Evolutionary conservation across 2,797 vertebrate genomes (phyloP).

Genomic region (Toxotes lorentzi): DNA sequence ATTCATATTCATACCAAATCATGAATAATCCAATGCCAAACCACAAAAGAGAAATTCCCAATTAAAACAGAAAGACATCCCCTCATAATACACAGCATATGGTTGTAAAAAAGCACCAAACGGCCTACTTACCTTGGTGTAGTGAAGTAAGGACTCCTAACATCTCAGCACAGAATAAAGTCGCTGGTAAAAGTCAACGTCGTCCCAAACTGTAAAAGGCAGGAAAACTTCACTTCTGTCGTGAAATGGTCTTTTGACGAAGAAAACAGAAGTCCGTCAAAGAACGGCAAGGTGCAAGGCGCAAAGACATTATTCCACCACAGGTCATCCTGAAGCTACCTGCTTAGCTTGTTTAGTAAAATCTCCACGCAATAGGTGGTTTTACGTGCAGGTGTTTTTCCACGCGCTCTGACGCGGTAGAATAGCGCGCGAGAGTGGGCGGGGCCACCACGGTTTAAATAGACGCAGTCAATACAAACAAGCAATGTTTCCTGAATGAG

Average conservation of each 20-base stretch:
- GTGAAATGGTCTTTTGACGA: not conserved
- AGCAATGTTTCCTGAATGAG: no score
- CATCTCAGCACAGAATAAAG: not conserved
- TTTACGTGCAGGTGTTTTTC: no score
- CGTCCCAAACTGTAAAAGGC: not conserved
- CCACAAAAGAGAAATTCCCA: not conserved
- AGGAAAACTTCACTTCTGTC: not conserved
- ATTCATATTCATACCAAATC: not conserved
- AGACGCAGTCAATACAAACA: no score
- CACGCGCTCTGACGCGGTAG: no score
- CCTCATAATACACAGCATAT: not conserved
- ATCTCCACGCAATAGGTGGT: no score
- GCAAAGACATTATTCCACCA: not conserved
- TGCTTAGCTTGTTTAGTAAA: no score
- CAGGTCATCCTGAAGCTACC: no score
- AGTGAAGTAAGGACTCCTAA: not conserved
- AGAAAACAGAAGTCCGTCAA: not conserved
- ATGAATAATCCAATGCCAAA: not conserved
- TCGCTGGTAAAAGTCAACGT: not conserved
- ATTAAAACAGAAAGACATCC: not conserved
- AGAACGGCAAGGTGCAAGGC: not conserved
- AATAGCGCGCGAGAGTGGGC: no score
- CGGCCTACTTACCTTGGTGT: not conserved
- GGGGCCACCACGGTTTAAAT: no score
- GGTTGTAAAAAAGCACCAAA: not conserved